Evolutionary conservation across 2,888 invertebrate species (phyloP).

Genomic region (Ecliptopera silaceata): DNA sequence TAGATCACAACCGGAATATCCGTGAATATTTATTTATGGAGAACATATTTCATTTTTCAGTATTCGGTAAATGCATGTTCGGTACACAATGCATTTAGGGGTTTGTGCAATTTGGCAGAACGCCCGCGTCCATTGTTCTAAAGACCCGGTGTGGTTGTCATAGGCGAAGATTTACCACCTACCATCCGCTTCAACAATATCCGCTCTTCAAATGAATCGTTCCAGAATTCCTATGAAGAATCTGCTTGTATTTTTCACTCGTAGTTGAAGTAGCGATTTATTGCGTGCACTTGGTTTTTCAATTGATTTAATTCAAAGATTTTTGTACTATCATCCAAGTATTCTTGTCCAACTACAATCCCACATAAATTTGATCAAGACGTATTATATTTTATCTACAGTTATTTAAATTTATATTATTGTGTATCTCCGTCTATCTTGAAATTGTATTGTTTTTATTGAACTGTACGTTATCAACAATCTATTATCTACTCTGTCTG

Average conservation of each 20-base stretch:
- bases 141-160: constrained; percentile 42
- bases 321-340: too few relatives aligned
- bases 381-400: too few relatives aligned
- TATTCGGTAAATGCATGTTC: constrained; percentile 34
- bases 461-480: too few relatives aligned
- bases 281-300: neutral
- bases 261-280: neutral
- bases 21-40: too few relatives aligned
- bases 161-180: constrained; percentile 42
- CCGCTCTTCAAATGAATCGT: constrained; percentile 6
- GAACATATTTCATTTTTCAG: too few relatives aligned
- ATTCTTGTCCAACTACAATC: too few relatives aligned
- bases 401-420: too few relatives aligned
- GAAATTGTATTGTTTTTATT: too few relatives aligned
- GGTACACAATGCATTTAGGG: constrained; percentile 50
- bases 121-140: constrained; percentile 57
- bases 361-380: too few relatives aligned
- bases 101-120: constrained; percentile 65
- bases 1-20: too few relatives aligned
- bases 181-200: constrained; percentile 25
- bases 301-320: neutral
- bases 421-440: too few relatives aligned
- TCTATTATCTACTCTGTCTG: too few relatives aligned
- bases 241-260: neutral
- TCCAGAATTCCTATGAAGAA: neutral